phyloP scores from a whole-genome alignment of 2,113 vertebrate species.

The Aegotheles bennettii region DNA sequence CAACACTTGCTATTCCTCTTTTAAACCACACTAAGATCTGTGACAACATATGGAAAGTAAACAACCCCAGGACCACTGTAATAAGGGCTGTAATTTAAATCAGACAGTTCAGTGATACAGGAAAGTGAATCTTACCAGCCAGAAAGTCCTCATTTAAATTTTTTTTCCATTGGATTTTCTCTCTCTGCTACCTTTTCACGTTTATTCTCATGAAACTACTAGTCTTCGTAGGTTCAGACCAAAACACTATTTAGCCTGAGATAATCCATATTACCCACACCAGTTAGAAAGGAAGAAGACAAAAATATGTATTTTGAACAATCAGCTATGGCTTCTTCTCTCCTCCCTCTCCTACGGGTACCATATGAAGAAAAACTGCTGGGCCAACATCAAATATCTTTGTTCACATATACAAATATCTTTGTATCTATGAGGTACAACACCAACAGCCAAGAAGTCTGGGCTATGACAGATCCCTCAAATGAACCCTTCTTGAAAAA shows the following conservation, averaged over 20 bases:
- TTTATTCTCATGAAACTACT: neutral
- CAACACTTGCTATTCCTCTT: neutral
- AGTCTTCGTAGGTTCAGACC: neutral
- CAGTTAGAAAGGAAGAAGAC: neutral
- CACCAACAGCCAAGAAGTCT: neutral
- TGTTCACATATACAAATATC: fast-evolving
- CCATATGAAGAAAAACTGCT: neutral
- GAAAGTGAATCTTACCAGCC: neutral
- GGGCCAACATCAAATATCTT: neutral
- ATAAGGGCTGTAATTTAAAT: neutral
- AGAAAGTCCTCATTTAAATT: neutral
- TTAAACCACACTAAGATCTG: neutral
- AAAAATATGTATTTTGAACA: neutral
- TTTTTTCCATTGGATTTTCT: neutral
- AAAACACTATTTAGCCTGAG: neutral
- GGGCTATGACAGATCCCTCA: neutral
- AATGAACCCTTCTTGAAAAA: neutral
- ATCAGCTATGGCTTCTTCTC: neutral
- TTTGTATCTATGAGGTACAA: neutral
- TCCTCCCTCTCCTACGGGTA: neutral
- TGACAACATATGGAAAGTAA: neutral
- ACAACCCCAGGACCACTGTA: neutral
- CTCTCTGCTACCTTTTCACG: neutral
- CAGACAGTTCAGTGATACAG: too few species aligned
- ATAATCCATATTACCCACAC: neutral